Evolutionary conservation across 2,888 invertebrate species (phyloP).

Genomic region (Gryllus longicercus): DNA sequence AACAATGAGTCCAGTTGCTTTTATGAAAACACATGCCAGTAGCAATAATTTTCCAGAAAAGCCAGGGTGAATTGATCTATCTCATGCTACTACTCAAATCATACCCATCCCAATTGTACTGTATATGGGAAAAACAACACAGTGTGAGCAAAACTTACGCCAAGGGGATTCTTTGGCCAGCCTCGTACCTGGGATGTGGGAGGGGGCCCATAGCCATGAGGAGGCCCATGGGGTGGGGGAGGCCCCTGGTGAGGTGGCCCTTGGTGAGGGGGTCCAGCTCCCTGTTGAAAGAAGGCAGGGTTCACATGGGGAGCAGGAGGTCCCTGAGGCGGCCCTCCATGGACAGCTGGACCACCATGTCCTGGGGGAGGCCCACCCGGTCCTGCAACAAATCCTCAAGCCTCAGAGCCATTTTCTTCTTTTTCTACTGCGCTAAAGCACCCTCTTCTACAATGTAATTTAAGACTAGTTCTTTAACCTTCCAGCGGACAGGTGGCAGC

Average conservation of each 20-base stretch:
- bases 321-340: slow-evolving; percentile 55
- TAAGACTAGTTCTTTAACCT: too few species aligned
- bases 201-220: slow-evolving; percentile 56
- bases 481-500: too few species aligned
- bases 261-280: slow-evolving; percentile 55
- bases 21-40: too few species aligned
- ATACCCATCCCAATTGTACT: background rate
- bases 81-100: background rate
- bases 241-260: slow-evolving; percentile 54
- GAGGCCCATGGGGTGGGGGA: slow-evolving; percentile 53
- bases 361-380: slow-evolving; percentile 55
- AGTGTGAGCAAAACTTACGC: slow-evolving; percentile 33
- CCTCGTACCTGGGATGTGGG: slow-evolving; percentile 46
- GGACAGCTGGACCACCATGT: slow-evolving; percentile 51
- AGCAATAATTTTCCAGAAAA: too few species aligned
- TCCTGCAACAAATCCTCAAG: slow-evolving; percentile 41
- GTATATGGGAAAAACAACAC: slow-evolving; percentile 4
- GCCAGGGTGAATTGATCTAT: too few species aligned
- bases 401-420: too few species aligned
- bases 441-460: too few species aligned
- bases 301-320: slow-evolving; percentile 92
- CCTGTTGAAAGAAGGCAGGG: slow-evolving; percentile 91
- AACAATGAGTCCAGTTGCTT: too few species aligned
- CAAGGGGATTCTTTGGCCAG: slow-evolving; percentile 32
- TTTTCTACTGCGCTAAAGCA: too few species aligned